These are phyloP conservation scores for Caerostris extrusa DNA, from an alignment of 1,140 invertebrate genomes.

Conservation along the genomic window DNA sequence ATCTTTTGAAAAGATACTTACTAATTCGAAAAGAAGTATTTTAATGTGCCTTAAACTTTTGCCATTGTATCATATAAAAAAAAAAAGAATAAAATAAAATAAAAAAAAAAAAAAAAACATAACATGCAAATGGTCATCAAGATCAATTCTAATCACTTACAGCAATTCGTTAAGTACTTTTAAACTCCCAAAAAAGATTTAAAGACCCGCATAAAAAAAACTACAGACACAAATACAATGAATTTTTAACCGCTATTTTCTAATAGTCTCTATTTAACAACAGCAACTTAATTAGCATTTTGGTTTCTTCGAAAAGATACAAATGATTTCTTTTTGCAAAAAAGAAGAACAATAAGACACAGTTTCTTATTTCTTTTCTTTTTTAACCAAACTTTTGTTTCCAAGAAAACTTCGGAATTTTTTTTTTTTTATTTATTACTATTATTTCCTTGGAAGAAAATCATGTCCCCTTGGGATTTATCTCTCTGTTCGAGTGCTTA, in stretches of 20 bases:
- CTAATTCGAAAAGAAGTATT: background rate
- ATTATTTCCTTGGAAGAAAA: background rate
- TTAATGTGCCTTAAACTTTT: constrained; percentile 29
- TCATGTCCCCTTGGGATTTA: background rate
- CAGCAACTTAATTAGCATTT: constrained; percentile 70
- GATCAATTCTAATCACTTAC: constrained; percentile 72
- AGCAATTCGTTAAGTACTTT: constrained; percentile 58
- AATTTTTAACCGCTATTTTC: constrained; percentile 18
- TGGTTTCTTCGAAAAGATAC: constrained; percentile 48
- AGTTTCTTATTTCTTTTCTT: background rate
- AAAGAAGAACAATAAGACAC: background rate
- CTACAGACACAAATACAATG: background rate
- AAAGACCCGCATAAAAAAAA: background rate
- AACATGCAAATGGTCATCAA: constrained; percentile 4
- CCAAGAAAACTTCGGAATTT: background rate
- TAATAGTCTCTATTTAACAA: constrained; percentile 14
- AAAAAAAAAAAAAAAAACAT: background rate
- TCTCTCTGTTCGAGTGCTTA: constrained; percentile 7
- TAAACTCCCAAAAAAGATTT: constrained; percentile 32
- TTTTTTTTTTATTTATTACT: background rate
- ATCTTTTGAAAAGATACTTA: constrained; percentile 29
- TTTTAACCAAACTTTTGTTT: constrained; percentile 41
- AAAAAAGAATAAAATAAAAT: background rate
- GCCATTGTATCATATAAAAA: constrained; percentile 32
- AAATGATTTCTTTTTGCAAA: constrained; percentile 52